These are phyloP conservation scores for Dermatemys mawii DNA, from an alignment of 2,113 vertebrate species.

Conservation along the genomic window DNA sequence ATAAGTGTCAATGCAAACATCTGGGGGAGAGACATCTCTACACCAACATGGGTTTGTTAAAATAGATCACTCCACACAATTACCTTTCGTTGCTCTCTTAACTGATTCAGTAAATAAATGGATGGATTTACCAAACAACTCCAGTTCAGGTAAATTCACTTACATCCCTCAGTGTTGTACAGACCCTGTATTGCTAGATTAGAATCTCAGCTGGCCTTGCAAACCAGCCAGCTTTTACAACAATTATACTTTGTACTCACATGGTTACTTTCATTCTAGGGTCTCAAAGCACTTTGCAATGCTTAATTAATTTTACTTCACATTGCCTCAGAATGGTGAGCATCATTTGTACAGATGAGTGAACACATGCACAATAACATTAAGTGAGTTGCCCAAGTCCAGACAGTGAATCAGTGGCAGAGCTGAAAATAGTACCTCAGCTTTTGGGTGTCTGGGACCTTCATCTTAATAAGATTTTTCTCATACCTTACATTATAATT, in stretches of 20 bases:
- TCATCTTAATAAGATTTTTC: not conserved
- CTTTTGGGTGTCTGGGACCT: too few relatives aligned
- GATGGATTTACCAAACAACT: not conserved
- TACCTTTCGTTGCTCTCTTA: fast-evolving
- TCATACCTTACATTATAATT: not conserved
- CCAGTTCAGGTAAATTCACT: not conserved
- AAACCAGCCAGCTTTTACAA: not conserved
- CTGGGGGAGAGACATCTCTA: not conserved
- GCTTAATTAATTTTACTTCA: not conserved
- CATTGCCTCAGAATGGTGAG: not conserved
- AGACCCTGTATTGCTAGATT: not conserved
- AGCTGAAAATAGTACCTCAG: not conserved
- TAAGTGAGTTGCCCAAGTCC: not conserved
- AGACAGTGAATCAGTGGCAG: not conserved
- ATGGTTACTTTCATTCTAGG: not conserved
- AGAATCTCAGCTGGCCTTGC: not conserved
- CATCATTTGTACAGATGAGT: not conserved
- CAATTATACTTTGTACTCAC: fast-evolving
- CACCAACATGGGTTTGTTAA: not conserved
- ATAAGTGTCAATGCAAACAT: not conserved
- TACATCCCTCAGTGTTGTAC: not conserved
- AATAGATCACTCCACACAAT: not conserved
- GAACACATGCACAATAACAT: not conserved
- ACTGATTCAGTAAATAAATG: fast-evolving
- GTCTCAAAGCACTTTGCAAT: not conserved